Evolutionary conservation across 2,797 vertebrate species (phyloP).

Genomic region (Oceanodroma leucorhoa): DNA sequence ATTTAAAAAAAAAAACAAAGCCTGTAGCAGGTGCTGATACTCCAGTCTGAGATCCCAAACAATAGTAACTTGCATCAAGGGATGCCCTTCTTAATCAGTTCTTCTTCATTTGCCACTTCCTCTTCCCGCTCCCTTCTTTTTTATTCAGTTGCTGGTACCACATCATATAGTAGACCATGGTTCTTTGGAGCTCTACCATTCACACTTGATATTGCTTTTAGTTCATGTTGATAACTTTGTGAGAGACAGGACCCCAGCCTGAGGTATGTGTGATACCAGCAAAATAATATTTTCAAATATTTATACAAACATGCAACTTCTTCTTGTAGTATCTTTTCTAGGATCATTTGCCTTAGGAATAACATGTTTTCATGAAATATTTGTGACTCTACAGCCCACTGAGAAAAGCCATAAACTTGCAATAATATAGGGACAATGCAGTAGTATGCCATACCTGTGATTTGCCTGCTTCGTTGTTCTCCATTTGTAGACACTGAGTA

Average conservation of each 20-base stretch:
- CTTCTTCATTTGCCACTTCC: not conserved
- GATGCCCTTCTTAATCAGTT: not conserved
- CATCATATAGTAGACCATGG: not conserved
- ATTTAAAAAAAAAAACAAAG: not conserved
- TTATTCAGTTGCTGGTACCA: not conserved
- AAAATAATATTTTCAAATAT: not conserved
- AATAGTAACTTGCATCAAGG: not conserved
- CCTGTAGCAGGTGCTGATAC: not conserved
- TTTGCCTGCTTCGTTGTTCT: not conserved
- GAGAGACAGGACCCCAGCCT: not conserved
- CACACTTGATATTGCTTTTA: not conserved
- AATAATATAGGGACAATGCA: not conserved
- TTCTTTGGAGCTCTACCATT: not conserved
- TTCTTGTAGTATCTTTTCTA: not conserved
- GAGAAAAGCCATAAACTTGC: not conserved
- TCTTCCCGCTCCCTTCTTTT: not conserved
- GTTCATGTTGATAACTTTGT: not conserved
- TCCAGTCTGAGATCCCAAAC: not conserved
- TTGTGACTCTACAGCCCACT: rapidly evolving
- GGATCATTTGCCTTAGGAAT: not conserved
- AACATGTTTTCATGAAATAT: not conserved
- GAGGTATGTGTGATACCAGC: not conserved
- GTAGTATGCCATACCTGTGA: not conserved
- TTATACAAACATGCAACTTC: not conserved
- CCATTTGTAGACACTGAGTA: not conserved